Base-by-base conservation (phyloP, 2,113 vertebrate species). In the Rhombomys opimus region DNA sequence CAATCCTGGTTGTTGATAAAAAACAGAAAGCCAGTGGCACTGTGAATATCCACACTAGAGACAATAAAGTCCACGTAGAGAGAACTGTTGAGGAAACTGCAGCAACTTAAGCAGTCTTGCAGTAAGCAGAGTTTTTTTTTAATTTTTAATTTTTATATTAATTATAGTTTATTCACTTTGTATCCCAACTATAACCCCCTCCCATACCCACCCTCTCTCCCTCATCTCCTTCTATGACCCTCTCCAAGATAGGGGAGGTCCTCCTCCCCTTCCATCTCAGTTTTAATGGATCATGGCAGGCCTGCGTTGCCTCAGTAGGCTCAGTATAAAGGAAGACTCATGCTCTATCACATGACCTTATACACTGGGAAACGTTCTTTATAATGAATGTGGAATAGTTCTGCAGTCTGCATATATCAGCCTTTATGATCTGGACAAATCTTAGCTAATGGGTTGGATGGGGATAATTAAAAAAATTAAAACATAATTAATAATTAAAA, bases 21-120 rank as follows among this genome's bases (percentile, higher is more conserved):
- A 99, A 99, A 97, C 99, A 99, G 97, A 99, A 99, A 97, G 97
- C 97, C 1, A 99, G 99, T 35, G 99, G 99, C 96, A 99, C 99
- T 0, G 99, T 99, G 15, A 99, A 99, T 23, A 99, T 99, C 41
- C 99, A 99, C 68, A 99, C 99, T 4, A 98, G 99, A 65, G 99
- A 99, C 85, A 99, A 99, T 97, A 99, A 99, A 96, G 99, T 99
- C 6, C 99, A 99, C 0, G 99, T 99, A 1, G 99, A 99, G 89
- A 99, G 98, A 65, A 99, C 99, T 0, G 89, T 99, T 93, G 97
- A 98, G 18, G 99, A 99, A 73, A 99, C 99, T 99, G 68, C 98
- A 98, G 95, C 98, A 99, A 95, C 98, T 99, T 93, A 99, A 99
- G 97, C 23, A 46, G 1, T 96, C 97, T 57, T 98, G 98, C 81